These are phyloP conservation scores for Pithys albifrons DNA, from an alignment of 2,113 vertebrate genomes.

Conservation along the genomic window DNA sequence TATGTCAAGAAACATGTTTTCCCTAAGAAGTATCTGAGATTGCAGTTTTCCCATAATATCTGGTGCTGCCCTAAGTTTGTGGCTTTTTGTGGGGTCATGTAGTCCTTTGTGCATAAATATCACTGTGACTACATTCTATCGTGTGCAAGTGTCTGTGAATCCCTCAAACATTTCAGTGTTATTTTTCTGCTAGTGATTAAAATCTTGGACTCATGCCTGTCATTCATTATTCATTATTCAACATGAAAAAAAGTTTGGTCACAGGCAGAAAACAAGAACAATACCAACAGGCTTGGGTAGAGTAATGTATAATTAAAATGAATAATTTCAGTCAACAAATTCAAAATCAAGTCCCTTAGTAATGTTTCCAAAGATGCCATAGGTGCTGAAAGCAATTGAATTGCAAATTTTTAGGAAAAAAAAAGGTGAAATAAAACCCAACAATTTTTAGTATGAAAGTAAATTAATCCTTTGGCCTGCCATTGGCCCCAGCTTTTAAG, in stretches of 20 bases:
- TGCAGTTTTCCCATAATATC: background rate
- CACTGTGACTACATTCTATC: background rate
- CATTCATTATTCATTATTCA: conserved; percentile 54
- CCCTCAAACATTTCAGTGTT: background rate
- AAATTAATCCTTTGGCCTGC: background rate
- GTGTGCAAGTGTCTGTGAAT: conserved; percentile 6
- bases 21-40: background rate
- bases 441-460: background rate
- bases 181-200: conserved; percentile 40
- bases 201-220: conserved; percentile 46
- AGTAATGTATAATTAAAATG: conserved; percentile 39
- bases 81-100: background rate
- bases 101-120: background rate
- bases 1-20: background rate
- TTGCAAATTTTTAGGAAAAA: background rate
- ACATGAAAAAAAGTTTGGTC: background rate
- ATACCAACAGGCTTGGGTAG: background rate
- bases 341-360: background rate
- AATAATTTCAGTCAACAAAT: conserved; percentile 20
- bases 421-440: background rate
- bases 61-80: background rate
- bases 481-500: background rate
- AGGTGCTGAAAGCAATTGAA: background rate
- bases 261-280: conserved; percentile 41
- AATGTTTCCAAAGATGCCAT: background rate